A percentile compares a stretch with the other conserved stretches of the same genome.
These are phyloP conservation scores for Meiosimyza decipiens DNA, from an alignment of 2,888 invertebrate genomes.

Conservation along the genomic window DNA sequence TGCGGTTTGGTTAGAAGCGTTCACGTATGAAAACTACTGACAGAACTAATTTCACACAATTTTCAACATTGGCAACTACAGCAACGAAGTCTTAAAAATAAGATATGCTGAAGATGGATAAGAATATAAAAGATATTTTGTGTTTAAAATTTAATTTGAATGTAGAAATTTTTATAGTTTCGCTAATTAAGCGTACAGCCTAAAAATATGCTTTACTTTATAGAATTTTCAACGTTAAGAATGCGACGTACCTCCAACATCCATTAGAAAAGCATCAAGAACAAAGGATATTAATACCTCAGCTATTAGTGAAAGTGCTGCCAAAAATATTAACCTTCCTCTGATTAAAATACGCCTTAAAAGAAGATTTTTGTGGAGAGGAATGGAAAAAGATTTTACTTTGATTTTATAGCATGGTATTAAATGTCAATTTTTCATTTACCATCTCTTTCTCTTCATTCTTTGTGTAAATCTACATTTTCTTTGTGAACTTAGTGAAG, in stretches of 20 bases:
- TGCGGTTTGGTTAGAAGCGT: constrained; percentile 33
- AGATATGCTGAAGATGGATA: too few relatives aligned
- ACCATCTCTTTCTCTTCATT: not conserved
- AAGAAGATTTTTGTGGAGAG: not conserved
- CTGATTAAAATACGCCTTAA: too few relatives aligned
- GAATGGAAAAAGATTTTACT: constrained; percentile 20
- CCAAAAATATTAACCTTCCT: constrained; percentile 18
- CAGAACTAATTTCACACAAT: constrained; percentile 32
- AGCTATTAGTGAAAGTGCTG: constrained; percentile 26
- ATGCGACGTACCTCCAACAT: not conserved
- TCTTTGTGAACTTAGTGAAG: not conserved
- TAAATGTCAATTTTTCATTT: constrained; percentile 39
- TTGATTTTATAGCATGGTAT: constrained; percentile 36
- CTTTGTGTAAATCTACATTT: not conserved
- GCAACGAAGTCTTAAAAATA: not conserved
- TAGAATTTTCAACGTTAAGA: constrained; percentile 43
- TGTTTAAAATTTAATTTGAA: not conserved
- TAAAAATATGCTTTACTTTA: constrained; percentile 52
- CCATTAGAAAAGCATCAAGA: constrained; percentile 30
- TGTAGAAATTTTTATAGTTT: constrained; percentile 27
- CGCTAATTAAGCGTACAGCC: constrained; percentile 51
- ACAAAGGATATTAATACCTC: constrained; percentile 27
- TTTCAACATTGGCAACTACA: not conserved
- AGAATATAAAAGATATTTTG: not conserved
- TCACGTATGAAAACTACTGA: constrained; percentile 2